Percentiles rank a stretch among this genome's conserved stretches.
Conservation (phyloP, 2,797 vertebrate species). For the Clarias pachynema region DNA sequence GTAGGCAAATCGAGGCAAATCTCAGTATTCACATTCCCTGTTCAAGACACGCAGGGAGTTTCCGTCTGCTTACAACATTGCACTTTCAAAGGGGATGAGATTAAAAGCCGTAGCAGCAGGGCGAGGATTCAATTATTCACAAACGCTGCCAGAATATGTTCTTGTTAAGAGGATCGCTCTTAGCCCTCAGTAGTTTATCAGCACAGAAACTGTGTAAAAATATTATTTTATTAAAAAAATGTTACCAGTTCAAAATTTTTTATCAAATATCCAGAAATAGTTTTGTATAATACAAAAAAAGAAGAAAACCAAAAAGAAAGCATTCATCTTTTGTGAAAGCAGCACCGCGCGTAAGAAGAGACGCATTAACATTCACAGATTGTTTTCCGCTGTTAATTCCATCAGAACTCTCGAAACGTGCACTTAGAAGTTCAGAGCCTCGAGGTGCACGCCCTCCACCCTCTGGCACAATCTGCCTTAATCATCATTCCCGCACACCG, state of each 20-base stretch:
- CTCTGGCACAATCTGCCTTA: slow-evolving; percentile 68
- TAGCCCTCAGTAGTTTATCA: slow-evolving; percentile 1
- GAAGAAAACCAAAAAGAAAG: not conserved
- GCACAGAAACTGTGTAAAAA: not conserved
- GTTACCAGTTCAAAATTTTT: not conserved
- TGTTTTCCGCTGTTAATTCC: slow-evolving; percentile 45
- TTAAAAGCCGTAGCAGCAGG: slow-evolving; percentile 11
- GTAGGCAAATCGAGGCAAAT: not conserved
- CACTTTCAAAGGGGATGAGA: slow-evolving; percentile 21
- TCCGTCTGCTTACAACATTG: not conserved
- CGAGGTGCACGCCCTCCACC: slow-evolving; percentile 59
- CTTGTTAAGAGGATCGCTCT: slow-evolving; percentile 7
- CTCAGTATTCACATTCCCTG: not conserved
- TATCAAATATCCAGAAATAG: not conserved
- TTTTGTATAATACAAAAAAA: not conserved
- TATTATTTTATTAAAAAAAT: not conserved
- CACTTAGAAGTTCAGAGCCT: slow-evolving; percentile 65
- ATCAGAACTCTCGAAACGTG: slow-evolving; percentile 45
- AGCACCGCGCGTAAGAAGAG: slow-evolving; percentile 56
- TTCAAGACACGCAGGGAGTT: not conserved
- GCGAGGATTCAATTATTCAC: slow-evolving; percentile 29
- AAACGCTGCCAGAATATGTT: slow-evolving; percentile 10
- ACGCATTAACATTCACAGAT: slow-evolving; percentile 47
- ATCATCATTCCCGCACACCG: slow-evolving; percentile 67
- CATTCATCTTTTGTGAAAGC: slow-evolving; percentile 58